A percentile compares a stretch with the other conserved stretches of the same genome.
phyloP scores from a whole-genome alignment of 2,113 vertebrate genomes.

The Halichoeres trimaculatus region DNA sequence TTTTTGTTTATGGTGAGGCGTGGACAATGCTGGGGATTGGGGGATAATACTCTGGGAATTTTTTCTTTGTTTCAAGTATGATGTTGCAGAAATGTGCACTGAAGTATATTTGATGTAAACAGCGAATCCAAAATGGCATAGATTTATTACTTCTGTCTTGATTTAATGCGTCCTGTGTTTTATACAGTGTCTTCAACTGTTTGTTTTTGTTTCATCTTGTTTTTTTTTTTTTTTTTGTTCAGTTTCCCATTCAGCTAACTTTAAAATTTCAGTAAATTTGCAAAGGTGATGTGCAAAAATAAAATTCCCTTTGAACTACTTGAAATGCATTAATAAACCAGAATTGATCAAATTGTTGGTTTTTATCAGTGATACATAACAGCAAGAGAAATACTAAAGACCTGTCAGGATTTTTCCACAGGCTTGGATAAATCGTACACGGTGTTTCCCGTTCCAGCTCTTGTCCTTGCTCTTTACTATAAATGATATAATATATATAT shows the following conservation, averaged over 20 bases:
- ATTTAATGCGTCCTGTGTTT: constrained; percentile 94
- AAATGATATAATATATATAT: no score
- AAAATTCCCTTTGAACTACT: constrained; percentile 92
- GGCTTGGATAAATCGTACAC: no score
- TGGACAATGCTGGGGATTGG: constrained; percentile 60
- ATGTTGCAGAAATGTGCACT: constrained; percentile 90
- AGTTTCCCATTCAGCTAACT: constrained; percentile 80
- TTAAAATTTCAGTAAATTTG: constrained; percentile 91
- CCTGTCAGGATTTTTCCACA: no score
- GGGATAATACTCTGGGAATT: constrained; percentile 63
- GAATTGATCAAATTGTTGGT: constrained; percentile 84
- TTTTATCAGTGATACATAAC: neutral
- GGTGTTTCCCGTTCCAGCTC: no score
- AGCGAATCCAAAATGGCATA: constrained; percentile 81
- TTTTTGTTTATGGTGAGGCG: constrained; percentile 82
- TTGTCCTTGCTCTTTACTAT: no score
- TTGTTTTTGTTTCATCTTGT: constrained; percentile 57
- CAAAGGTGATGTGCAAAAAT: constrained; percentile 90
- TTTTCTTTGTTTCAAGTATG: constrained; percentile 81
- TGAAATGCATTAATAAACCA: constrained; percentile 97
- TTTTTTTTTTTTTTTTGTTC: constrained; percentile 67
- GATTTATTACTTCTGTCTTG: constrained; percentile 89
- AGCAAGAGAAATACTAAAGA: no score
- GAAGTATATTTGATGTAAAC: constrained; percentile 85
- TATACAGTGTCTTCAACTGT: constrained; percentile 89